A percentile compares a stretch with the other conserved stretches of the same genome.
Evolutionary conservation across 2,113 vertebrate genomes (phyloP).

Genomic region (Barnardius zonarius): DNA sequence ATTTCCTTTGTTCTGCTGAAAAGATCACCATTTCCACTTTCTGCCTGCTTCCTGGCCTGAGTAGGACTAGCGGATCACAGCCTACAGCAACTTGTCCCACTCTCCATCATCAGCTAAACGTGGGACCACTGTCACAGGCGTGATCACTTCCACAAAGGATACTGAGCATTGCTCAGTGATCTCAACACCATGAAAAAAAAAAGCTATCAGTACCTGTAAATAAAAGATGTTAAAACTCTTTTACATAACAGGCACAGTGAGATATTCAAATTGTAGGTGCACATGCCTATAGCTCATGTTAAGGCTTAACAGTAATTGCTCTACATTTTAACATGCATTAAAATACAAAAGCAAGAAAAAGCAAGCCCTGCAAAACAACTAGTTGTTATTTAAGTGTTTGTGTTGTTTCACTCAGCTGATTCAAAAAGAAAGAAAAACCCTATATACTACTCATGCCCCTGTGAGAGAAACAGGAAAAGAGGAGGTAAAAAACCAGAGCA

Average conservation of each 20-base stretch:
- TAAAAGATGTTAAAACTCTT: not conserved
- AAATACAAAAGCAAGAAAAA: not conserved
- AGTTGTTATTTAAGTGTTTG: not conserved
- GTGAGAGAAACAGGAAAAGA: not conserved
- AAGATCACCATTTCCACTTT: slow-evolving; percentile 14
- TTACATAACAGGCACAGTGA: not conserved
- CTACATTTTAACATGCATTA: not conserved
- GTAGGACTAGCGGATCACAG: not conserved
- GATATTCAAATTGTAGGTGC: not conserved
- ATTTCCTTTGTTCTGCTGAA: slow-evolving; percentile 38
- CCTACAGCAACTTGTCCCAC: not conserved
- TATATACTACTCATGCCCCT: not conserved
- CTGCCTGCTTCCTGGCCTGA: slow-evolving; percentile 30
- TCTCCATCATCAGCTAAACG: not conserved
- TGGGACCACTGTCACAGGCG: not conserved
- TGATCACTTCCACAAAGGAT: not conserved
- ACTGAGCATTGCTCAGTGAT: not conserved
- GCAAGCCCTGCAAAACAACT: not conserved
- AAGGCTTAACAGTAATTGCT: not conserved
- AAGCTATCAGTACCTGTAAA: not conserved
- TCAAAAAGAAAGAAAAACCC: not conserved
- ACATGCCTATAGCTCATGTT: not conserved
- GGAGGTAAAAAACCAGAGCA: not conserved
- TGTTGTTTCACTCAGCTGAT: not conserved
- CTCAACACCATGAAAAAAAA: not conserved